These are phyloP conservation scores for Cavia aperea DNA, from an alignment of 2,113 vertebrate species.

Conservation along the genomic window DNA sequence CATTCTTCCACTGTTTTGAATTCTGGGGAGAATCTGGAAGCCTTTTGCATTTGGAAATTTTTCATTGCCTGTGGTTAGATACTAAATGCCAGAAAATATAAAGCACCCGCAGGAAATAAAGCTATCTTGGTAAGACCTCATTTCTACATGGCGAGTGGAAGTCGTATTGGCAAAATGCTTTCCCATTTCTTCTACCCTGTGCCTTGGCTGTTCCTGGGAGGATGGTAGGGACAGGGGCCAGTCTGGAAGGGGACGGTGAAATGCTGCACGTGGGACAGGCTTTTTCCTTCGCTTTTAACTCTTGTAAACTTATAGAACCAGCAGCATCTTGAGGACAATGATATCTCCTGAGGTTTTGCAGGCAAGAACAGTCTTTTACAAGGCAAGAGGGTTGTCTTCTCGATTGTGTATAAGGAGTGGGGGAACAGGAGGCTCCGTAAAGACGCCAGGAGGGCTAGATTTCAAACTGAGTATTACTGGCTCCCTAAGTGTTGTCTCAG, in stretches of 20 bases:
- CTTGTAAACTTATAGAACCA: not conserved
- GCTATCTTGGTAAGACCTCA: not conserved
- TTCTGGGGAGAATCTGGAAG: not conserved
- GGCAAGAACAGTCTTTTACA: not conserved
- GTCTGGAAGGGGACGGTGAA: not conserved
- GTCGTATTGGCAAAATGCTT: not conserved
- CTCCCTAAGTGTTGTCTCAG: not conserved
- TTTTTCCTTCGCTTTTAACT: not conserved
- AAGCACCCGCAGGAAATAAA: not conserved
- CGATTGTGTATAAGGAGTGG: not conserved
- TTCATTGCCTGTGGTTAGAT: not conserved
- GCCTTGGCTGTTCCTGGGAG: not conserved
- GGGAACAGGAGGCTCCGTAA: fast-evolving
- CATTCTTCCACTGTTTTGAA: not conserved
- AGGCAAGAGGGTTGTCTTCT: not conserved
- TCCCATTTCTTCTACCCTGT: not conserved
- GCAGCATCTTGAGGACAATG: not conserved
- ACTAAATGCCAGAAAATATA: not conserved
- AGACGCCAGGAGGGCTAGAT: not conserved
- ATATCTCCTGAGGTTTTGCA: not conserved
- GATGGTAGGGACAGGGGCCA: not conserved
- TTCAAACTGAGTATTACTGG: not conserved
- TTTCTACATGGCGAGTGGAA: not conserved
- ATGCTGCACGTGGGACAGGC: not conserved
- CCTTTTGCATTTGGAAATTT: not conserved